These are phyloP conservation scores for Sesamia nonagrioides DNA, from an alignment of 1,140 invertebrate genomes.

Conservation along the genomic window DNA sequence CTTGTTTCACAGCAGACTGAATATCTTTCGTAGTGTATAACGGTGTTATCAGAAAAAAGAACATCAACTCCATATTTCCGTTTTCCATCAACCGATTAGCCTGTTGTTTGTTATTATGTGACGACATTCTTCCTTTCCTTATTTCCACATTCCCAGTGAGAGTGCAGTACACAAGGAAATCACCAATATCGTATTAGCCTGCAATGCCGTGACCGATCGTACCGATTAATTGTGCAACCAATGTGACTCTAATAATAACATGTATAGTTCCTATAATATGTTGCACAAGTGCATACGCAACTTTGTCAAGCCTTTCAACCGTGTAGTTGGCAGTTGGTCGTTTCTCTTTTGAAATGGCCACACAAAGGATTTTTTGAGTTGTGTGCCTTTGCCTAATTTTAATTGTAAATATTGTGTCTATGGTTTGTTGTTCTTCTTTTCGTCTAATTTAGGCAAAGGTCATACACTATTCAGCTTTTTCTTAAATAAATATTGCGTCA, in stretches of 20 bases:
- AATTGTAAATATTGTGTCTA: neutral
- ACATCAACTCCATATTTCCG: neutral
- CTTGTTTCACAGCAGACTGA: too few species aligned
- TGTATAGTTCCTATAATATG: conserved; percentile 40
- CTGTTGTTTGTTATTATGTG: conserved; percentile 16
- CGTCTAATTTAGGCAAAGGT: neutral
- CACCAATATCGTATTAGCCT: conserved; percentile 46
- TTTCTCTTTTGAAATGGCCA: conserved; percentile 39
- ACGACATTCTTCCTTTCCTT: conserved; percentile 29
- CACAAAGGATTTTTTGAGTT: conserved; percentile 21
- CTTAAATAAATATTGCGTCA: too few species aligned
- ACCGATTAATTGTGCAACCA: conserved; percentile 40
- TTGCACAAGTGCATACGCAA: conserved; percentile 39
- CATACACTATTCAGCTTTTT: neutral
- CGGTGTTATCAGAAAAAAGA: neutral
- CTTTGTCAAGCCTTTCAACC: conserved; percentile 41
- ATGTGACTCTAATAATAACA: conserved; percentile 34
- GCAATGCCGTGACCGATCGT: conserved; percentile 43
- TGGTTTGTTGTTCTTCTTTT: conserved; percentile 3
- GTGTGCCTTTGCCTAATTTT: conserved; percentile 12
- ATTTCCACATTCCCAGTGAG: conserved; percentile 47
- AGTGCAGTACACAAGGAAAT: conserved; percentile 43
- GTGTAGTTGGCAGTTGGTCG: conserved; percentile 23
- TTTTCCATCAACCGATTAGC: neutral
- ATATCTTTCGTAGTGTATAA: too few species aligned